Base-by-base conservation (phyloP, 1,140 invertebrate species). In the Cydia amplana region DNA sequence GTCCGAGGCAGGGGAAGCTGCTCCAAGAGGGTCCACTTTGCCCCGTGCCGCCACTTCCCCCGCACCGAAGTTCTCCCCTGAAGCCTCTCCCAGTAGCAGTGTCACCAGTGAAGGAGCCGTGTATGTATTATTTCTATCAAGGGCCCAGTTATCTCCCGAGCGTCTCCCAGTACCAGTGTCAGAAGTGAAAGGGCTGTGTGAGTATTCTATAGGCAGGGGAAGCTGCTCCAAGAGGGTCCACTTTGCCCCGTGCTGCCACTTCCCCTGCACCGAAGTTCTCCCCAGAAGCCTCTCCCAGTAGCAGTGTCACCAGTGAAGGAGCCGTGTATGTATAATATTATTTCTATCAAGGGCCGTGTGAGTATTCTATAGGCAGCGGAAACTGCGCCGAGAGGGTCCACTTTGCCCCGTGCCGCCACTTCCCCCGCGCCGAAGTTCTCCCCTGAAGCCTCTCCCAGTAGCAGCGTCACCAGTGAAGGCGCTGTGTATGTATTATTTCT, bases 11-110 rank as follows among this genome's bases (percentile, higher is more conserved):
- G 84, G 88, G 43, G 89, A 92, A 75, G 84, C 79, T 16, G 87
- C 95, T 94, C 83, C 95, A 93, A 77, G 96, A 93, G 83, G 95
- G 93, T 79, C 95, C 93, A 75, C 93, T 93, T 67, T 95, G 93
- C 75, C 89, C 28, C 85, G 88, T 10, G 87, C 89, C 6, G 87
- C 87, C 12, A 86, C 87, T 0, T 88, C 89, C 16, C 89, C 91
- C 4, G 87, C 84, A 43, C 88, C 87, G 72, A 92, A 92, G 79
- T 90, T 80, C 84, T 90, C 89, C 16, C 86, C 89, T 78, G 82
- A 92, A 83, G 84, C 93, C 82, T 85, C 93, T 81, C 84, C 95
- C 82, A 72, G 93, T 93, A 78, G 94, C 87, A 82, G 93, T 84
- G 77, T 94, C 90, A 81, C 93, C 85, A 85, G 93, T 87, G 87